phyloP scores from a whole-genome alignment of 2,113 vertebrate genomes.

The Aleadryas rufinucha region DNA sequence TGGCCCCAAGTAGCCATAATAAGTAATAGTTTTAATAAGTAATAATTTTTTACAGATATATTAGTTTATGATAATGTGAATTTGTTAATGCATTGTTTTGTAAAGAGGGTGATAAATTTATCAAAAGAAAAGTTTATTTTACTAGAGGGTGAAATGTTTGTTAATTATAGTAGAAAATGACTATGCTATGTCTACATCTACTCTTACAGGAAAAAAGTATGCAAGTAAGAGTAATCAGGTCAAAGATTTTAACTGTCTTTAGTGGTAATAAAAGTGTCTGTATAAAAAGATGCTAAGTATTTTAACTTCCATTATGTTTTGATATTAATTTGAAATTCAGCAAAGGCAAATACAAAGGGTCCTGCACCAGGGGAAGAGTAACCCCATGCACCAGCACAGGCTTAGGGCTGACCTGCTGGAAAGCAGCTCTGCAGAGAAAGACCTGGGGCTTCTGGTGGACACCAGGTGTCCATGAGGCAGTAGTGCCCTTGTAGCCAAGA shows the following conservation, averaged over 20 bases:
- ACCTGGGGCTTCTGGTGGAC: neutral
- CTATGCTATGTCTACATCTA: neutral
- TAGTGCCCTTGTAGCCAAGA: neutral
- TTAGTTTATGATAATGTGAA: neutral
- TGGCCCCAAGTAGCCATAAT: neutral
- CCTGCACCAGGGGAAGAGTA: neutral
- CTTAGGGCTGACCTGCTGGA: neutral
- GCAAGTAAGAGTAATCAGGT: neutral
- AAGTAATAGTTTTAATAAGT: neutral
- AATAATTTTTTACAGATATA: neutral
- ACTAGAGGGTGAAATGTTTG: neutral
- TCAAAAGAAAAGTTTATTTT: neutral
- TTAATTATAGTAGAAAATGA: neutral
- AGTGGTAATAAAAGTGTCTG: neutral
- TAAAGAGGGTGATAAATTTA: neutral
- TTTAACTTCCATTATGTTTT: neutral
- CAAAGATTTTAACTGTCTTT: neutral
- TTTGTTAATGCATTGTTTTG: neutral
- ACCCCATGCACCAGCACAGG: fast-evolving
- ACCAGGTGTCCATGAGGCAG: neutral
- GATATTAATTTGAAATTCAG: neutral
- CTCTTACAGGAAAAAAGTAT: neutral
- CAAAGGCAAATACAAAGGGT: neutral
- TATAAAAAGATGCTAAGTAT: neutral
- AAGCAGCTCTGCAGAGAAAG: neutral